phyloP scores from a whole-genome alignment of 2,113 vertebrate species.

The Petrocephalus zakoni region DNA sequence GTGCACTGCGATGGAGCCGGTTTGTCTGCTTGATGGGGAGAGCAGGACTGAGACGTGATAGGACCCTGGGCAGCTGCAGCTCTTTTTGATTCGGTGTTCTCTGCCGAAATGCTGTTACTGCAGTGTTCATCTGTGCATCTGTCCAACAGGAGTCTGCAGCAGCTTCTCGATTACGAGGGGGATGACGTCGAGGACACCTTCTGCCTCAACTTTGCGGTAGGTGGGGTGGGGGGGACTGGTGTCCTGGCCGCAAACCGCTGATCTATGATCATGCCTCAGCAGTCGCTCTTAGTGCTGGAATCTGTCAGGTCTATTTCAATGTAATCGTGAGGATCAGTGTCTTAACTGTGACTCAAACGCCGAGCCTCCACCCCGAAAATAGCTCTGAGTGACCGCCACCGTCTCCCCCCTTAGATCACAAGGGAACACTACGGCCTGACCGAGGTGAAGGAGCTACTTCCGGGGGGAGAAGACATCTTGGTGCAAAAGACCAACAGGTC shows the following conservation, averaged over 20 bases:
- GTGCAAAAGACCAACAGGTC: slow-evolving; percentile 86
- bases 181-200: slow-evolving; percentile 85
- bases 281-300: too few relatives aligned
- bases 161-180: slow-evolving; percentile 83
- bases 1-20: background rate
- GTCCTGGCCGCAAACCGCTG: background rate
- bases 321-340: background rate
- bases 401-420: slow-evolving; percentile 69
- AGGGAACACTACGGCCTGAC: slow-evolving; percentile 87
- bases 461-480: slow-evolving; percentile 73
- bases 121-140: background rate
- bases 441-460: slow-evolving; percentile 82
- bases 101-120: background rate
- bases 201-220: slow-evolving; percentile 91
- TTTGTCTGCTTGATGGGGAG: background rate
- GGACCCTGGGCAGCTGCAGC: background rate
- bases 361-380: background rate
- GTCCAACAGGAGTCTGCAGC: slow-evolving; percentile 82
- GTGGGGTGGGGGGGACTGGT: slow-evolving; percentile 24
- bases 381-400: background rate
- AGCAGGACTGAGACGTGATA: background rate
- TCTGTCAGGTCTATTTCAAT: background rate
- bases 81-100: background rate
- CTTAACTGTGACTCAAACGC: background rate
- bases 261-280: background rate